Base-by-base conservation (phyloP, 2,113 vertebrate genomes). In the Naja naja region DNA sequence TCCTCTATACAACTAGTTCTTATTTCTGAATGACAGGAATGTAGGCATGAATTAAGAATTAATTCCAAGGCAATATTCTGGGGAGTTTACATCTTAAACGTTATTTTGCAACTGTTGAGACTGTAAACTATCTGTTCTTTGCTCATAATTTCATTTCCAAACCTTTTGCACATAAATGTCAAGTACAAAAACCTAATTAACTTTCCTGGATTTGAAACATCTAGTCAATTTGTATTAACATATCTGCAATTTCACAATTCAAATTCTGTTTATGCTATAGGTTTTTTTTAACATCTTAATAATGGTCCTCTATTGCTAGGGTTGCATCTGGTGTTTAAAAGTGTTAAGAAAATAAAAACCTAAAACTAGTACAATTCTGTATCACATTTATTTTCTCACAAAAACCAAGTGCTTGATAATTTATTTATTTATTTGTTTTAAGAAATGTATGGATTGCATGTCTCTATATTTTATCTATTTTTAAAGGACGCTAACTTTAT, bases 141-240 rank as follows among this genome's bases (percentile, higher is more conserved):
- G 34, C 23, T 95, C 43, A 55, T 0, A 85, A 85, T 39, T 87
- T 93, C 92, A 55, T 95, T 25, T 55, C 34, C 23, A 5, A 3
- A 39, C n/a, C 85, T 90, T 2, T 47, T n/a, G 30, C 23, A 92
- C 58, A 39, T 91, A 34, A 14, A 1, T 49, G 58, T 49, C 12
- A 89, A 34, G 25, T 6, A 86, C 8, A 8, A 23, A 20, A 88
- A 55, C 30, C 89, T 95, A 91, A 60, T 27, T 91, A 39, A 53
- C 90, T 93, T n/a, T 95, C 90, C 81, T 94, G 64, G 49, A 90
- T 94, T 94, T 94, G 91, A 1, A 55, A 89, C 49, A 93, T 16
- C 55, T n/a, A 49, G 10, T 92, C 90, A 93, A 93, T 47, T 91
- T 3, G 25, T n/a, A 92, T 94, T 90, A 39, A 55, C 45, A 22